Percentiles rank a stretch among this genome's conserved stretches.
Evolutionary conservation across 2,797 vertebrate genomes (phyloP).

Genomic region (Melanotaenia nigrans): DNA sequence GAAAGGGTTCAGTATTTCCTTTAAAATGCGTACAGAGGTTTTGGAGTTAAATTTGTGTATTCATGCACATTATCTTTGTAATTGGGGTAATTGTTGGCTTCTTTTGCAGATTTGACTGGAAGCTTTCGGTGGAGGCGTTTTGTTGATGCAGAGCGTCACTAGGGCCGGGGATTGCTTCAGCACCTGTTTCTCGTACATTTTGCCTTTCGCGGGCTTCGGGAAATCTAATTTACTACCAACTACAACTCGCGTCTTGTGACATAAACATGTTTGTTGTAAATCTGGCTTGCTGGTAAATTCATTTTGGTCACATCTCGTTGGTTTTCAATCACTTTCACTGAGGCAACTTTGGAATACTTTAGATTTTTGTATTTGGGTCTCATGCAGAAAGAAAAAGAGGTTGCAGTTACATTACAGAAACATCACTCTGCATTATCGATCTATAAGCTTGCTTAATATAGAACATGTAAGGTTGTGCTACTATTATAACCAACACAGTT

Average conservation of each 20-base stretch:
- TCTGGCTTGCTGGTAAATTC: constrained; percentile 26
- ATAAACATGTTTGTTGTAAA: constrained; percentile 40
- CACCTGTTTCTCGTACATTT: constrained; percentile 19
- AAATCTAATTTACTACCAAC: constrained; percentile 47
- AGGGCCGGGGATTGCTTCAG: constrained; percentile 23
- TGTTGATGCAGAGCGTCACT: constrained; percentile 20
- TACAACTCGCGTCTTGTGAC: constrained; percentile 30
- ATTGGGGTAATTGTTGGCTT: constrained; percentile 65
- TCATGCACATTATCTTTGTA: constrained; percentile 60
- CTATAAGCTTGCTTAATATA: constrained; percentile 46
- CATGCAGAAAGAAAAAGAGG: constrained; percentile 15
- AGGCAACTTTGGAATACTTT: constrained; percentile 31
- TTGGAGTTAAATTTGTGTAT: constrained; percentile 41
- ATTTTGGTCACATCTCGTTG: constrained; percentile 41
- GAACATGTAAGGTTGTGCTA: constrained; percentile 36
- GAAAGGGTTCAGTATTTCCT: constrained; percentile 51
- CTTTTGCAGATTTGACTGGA: constrained; percentile 25
- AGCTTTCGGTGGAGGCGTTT: constrained; percentile 34
- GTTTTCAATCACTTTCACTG: constrained; percentile 42
- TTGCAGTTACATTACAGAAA: constrained; percentile 46
- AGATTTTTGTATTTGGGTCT: constrained; percentile 20
- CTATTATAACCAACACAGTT: constrained; percentile 47
- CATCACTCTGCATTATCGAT: constrained; percentile 64
- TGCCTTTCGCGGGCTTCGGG: constrained; percentile 36
- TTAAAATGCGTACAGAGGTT: constrained; percentile 42